Conservation (phyloP, 1,140 invertebrate species). For the Drosophila lini region DNA sequence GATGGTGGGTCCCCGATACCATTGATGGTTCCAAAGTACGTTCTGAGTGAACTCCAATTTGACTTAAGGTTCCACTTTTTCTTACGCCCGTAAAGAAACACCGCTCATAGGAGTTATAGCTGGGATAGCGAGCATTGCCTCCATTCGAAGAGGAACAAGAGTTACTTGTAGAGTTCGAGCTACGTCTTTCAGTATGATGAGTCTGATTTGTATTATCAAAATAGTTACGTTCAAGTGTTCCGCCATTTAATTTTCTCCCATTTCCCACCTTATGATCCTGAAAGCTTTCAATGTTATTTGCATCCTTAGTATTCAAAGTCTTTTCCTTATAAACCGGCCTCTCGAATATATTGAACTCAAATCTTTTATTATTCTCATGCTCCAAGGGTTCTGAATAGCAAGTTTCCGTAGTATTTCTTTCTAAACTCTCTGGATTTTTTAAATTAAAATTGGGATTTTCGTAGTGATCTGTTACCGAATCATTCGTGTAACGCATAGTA, state of each 20-base stretch:
- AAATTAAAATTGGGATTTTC: constrained; percentile 84
- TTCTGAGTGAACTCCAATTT: constrained; percentile 46
- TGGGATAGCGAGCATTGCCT: constrained; percentile 48
- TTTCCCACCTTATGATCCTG: constrained; percentile 43
- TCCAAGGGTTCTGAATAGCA: constrained; percentile 82
- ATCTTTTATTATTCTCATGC: constrained; percentile 61
- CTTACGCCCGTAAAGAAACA: constrained; percentile 66
- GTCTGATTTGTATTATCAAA: constrained; percentile 61
- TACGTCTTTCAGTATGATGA: constrained; percentile 60
- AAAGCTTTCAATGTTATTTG: constrained; percentile 55
- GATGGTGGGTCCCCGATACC: constrained; percentile 14
- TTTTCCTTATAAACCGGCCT: constrained; percentile 69
- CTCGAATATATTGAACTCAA: constrained; percentile 83
- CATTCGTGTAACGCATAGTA: constrained; percentile 57
- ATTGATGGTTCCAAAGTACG: constrained; percentile 24
- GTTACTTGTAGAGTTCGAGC: constrained; percentile 78
- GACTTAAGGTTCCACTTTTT: constrained; percentile 81
- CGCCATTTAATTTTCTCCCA: constrained; percentile 41
- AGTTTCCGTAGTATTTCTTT: constrained; percentile 39
- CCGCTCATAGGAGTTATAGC: constrained; percentile 77
- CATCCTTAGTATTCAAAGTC: constrained; percentile 8
- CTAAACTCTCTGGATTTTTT: constrained; percentile 22
- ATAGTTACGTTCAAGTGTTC: constrained; percentile 47
- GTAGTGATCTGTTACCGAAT: constrained; percentile 77
- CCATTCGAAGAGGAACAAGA: constrained; percentile 64